phyloP scores from a whole-genome alignment of 2,113 vertebrate genomes.

The Colaptes auratus region DNA sequence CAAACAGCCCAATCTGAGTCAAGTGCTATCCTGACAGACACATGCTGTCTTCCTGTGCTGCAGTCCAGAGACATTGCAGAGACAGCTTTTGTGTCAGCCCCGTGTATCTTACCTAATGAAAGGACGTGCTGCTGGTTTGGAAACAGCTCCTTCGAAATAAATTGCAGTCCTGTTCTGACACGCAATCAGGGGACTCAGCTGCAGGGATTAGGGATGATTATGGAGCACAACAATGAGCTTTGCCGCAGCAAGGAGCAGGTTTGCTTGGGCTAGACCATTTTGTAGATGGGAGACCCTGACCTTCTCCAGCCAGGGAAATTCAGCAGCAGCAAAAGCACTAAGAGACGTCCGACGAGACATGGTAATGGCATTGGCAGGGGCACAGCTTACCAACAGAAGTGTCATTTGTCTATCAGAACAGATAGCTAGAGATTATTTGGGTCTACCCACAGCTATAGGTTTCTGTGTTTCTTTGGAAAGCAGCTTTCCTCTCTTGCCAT shows the following conservation, averaged over 20 bases:
- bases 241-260: background rate
- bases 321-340: background rate
- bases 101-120: accelerated
- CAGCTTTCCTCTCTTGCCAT: background rate
- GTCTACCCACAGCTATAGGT: background rate
- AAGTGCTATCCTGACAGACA: slow-evolving; percentile 7
- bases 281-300: background rate
- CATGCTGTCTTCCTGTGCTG: background rate
- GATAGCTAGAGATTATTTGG: slow-evolving; percentile 7
- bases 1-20: background rate
- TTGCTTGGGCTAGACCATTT: background rate
- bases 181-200: background rate
- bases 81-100: background rate
- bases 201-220: background rate
- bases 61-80: background rate
- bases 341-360: accelerated
- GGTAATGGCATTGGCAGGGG: background rate
- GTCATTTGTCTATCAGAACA: background rate
- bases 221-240: background rate
- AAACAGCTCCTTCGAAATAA: background rate
- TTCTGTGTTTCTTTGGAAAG: background rate
- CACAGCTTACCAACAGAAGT: background rate
- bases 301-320: background rate
- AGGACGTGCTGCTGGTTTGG: background rate
- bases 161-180: background rate